These are phyloP conservation scores for Clusia tigrina DNA, from an alignment of 2,888 invertebrate genomes.

Conservation along the genomic window DNA sequence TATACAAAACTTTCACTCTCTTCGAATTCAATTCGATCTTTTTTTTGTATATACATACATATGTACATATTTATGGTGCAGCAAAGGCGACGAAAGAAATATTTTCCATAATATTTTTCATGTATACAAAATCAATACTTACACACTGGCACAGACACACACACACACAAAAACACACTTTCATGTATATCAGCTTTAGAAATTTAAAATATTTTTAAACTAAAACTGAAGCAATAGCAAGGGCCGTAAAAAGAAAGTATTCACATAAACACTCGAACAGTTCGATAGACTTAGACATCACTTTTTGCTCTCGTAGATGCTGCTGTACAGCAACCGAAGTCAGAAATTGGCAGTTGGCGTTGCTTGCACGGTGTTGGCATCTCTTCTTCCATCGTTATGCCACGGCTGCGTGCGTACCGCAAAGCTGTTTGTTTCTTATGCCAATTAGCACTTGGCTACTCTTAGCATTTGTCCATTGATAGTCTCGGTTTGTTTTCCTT, in stretches of 20 bases:
- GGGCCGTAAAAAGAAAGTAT: slow-evolving; percentile 8
- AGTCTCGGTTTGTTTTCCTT: not conserved
- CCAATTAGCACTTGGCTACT: not conserved
- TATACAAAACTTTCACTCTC: slow-evolving; percentile 55
- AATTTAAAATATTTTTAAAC: not conserved
- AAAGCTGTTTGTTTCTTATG: not conserved
- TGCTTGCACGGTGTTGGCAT: not conserved
- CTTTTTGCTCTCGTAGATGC: no score
- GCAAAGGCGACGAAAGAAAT: not conserved
- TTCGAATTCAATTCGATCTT: slow-evolving; percentile 59
- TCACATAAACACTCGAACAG: not conserved
- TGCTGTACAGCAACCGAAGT: not conserved
- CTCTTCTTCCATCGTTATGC: not conserved
- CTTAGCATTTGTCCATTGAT: not conserved
- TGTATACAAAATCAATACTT: slow-evolving; percentile 7
- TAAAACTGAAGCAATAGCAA: slow-evolving; percentile 4
- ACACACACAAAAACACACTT: not conserved
- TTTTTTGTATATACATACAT: slow-evolving; percentile 25
- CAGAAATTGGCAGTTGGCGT: slow-evolving; percentile 2
- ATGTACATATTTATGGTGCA: slow-evolving; percentile 29
- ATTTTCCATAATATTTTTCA: not conserved
- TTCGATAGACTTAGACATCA: not conserved
- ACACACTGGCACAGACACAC: not conserved
- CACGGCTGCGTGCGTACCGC: not conserved
- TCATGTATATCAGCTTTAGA: not conserved